A percentile compares a stretch with the other conserved stretches of the same genome.
Evolutionary conservation across 2,113 vertebrate genomes (phyloP).

Genomic region (Anseranas semipalmata): DNA sequence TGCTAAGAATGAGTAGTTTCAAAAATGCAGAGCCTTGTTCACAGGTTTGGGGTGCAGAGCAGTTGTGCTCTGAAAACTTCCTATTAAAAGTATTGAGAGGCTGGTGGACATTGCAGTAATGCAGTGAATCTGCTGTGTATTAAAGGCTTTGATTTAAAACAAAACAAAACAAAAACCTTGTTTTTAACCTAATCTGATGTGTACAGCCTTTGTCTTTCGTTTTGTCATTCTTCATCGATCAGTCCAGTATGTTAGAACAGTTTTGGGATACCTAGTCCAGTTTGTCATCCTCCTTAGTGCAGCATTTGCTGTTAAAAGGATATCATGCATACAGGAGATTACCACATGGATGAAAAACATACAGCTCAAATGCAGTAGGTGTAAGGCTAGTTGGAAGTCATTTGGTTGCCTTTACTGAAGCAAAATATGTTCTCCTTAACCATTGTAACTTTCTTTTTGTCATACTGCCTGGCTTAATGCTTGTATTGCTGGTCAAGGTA

Average conservation of each 20-base stretch:
- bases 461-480: background rate
- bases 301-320: background rate
- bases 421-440: background rate
- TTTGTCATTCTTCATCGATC: background rate
- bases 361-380: background rate
- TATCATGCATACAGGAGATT: background rate
- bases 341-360: background rate
- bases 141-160: background rate
- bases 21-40: background rate
- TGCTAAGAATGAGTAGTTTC: background rate
- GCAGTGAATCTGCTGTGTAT: background rate
- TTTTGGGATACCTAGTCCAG: background rate
- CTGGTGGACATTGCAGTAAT: background rate
- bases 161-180: background rate
- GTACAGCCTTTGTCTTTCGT: background rate
- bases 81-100: background rate
- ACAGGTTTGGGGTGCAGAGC: background rate
- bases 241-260: background rate
- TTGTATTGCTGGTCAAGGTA: background rate
- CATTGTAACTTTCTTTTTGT: background rate
- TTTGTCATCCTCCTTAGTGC: background rate
- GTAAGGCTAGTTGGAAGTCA: background rate
- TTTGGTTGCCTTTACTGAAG: background rate
- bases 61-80: background rate
- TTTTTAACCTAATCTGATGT: background rate